Base-by-base conservation (phyloP, 53 echinoderm and acorn worm species). In the Crossaster papposus region DNA sequence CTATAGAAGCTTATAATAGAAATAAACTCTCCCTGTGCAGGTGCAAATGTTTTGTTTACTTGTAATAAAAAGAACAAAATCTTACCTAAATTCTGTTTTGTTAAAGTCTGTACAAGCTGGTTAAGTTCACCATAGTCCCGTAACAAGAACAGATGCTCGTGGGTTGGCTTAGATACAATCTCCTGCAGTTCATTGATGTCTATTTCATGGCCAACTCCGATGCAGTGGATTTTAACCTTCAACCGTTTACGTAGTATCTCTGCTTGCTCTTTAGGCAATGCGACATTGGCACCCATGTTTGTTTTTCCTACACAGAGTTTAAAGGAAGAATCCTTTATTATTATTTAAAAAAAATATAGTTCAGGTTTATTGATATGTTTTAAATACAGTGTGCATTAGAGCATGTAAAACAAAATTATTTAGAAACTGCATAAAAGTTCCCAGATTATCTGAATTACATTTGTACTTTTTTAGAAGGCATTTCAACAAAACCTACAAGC, bases 221-320 rank as follows among this genome's bases (percentile, higher is more conserved):
- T 92, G 55, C 89, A 89, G 77, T 92, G 89, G 14, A 92, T 92
- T 35, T 88, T 76, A 65, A 81, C 81, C 14, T 77, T n/a, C 13
- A 38, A 74, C 24, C 77, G 50, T 22, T 28, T 24, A 14, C 77
- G 81, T 51, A 92, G 89, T 32, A 23, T 65, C 30, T 29, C 30
- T 4, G 92, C 92, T 51, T 89, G 29, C 0, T 83, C 2, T 12
- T 51, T 24, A 30, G 89, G 79, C 29, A 10, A 5, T 14, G 87
- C 87, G 2, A 20, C 64, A 77, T 72, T 76, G 8, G 78, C 92
- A 37, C 51, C 65, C 76, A 65, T 82, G 53, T 92, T 92, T 36
- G 92, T 82, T 44, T 54, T 63, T 0, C 89, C 92, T 92, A 50
- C 17, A 38, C 29, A 53, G 18, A n/a, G n/a, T n/a, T n/a, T 44